Base-by-base conservation (phyloP, 2,888 invertebrate genomes). In the Oligia fasciuncula region DNA sequence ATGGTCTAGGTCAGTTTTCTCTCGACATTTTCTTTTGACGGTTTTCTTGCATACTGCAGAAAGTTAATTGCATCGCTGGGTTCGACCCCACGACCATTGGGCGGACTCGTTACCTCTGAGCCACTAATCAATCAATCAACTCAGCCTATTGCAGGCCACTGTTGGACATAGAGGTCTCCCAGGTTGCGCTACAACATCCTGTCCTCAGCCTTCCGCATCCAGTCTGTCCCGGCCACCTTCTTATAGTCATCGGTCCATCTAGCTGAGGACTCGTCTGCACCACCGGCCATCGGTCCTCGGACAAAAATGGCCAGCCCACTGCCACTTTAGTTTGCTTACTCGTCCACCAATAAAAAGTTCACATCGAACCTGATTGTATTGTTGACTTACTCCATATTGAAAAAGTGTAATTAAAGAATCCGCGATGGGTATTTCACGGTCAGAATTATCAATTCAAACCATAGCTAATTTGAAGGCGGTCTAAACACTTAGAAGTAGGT, bases 321-420 rank as follows among this genome's bases (percentile, higher is more conserved):
- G 19, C 54, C 19, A 8, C 54, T 54, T 54, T 2, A 54, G 62
- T 17, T 62, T 29, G 14, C 14, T 3, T 14, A 29, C 62, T 62
- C n/a, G n/a, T 0, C 13, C n/a, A 60, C 57, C 17, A 54, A 11
- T 19, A 54, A n/a, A 51, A 23, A 17, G n/a, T n/a, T 23, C 5
- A n/a, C 5, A 29, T 35, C 19, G 17, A 67, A 43, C 4, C 17
- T 6, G 17, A 67, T 5, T 2, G 0, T 65, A 43, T 35, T 63
- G 29, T 40, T 6, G 13, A 49, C 11, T 35, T 60, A 73, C n/a
- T 76, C 46, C 14, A 43, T 43, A 51, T 51, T 76, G 17, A 46
- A 65, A 54, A 65, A 76, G 13, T 76, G n/a, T 63, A 35, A 29
- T 43, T 54, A n/a, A 46, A 54, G 19, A 79, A 46, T 51, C 4